Base-by-base conservation (phyloP, 2,888 invertebrate species). In the Drosophila incognita region DNA sequence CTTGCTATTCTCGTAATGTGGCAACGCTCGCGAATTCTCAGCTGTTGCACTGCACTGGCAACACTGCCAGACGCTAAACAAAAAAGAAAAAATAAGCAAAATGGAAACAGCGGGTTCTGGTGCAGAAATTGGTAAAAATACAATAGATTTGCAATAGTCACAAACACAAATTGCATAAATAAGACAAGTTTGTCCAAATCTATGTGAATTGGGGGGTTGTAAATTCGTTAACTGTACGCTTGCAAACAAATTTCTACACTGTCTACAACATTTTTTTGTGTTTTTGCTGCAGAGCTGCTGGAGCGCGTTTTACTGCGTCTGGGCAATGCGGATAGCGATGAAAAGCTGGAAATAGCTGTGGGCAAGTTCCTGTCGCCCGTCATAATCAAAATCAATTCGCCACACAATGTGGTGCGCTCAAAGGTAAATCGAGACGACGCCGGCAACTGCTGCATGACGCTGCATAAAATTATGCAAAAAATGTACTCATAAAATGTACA, bases 241-340 rank as follows among this genome's bases (percentile, higher is more conserved):
- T 10, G n/a, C 29, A 38, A 64, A 36, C 8, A 21, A 29, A 15
- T 13, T 18, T n/a, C 18, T 54, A 57, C 58, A 29, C 2, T 46
- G 60, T n/a, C 40, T 38, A 57, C 8, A 53, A 60, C 0, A 27
- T 21, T 49, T 29, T 52, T 79, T 63, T 53, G 42, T 27, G n/a
- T 62, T 65, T 48, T 58, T 66, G 58, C 59, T 46, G 27, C 89
- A 98, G 98, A 96, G 93, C 94, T 98, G 58, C 94, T 98, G 91
- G 98, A 98, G 92, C 94, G 98, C 80, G 98, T 98, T 18, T 96
- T 98, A 90, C 94, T 98, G 66, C 95, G 98, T 57, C 95, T 98
- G 81, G 98, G 98, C 24, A 96, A 96, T 86, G 97, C 98, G 2
- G 97, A 98, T 82, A 96, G 96, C 8, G 98, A 99, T 94, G 97